These are phyloP conservation scores for Pollachius pollachius DNA, from an alignment of 2,113 vertebrate genomes.

Conservation along the genomic window DNA sequence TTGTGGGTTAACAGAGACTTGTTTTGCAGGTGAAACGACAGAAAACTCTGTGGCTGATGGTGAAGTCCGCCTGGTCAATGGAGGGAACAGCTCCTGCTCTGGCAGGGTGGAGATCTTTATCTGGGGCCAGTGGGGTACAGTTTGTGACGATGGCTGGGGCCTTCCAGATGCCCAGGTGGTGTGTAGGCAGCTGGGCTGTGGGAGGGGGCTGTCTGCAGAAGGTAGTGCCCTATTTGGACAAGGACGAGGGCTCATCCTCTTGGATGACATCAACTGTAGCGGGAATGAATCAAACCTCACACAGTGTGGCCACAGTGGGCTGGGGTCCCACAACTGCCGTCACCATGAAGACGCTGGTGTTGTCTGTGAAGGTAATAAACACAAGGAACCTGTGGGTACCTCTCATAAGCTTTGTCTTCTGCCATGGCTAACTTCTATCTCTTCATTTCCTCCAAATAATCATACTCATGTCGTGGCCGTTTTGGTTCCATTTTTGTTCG, in stretches of 20 bases:
- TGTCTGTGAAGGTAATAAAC: conserved; percentile 40
- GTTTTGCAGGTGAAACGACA: not conserved
- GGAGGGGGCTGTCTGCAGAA: conserved; percentile 31
- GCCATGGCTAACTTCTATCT: too few species aligned
- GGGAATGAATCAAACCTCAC: conserved; percentile 30
- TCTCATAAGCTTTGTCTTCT: not conserved
- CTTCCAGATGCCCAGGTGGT: conserved; percentile 47
- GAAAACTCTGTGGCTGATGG: conserved; percentile 13
- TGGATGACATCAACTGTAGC: conserved; percentile 32
- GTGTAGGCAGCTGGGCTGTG: conserved; percentile 60
- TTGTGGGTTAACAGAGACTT: too few species aligned
- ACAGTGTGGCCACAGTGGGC: conserved; percentile 30
- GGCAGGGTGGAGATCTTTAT: conserved; percentile 56
- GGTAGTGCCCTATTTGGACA: conserved; percentile 9
- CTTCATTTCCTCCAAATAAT: too few species aligned
- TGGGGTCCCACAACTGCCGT: conserved; percentile 43
- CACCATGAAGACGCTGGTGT: conserved; percentile 49
- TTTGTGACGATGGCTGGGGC: conserved; percentile 48
- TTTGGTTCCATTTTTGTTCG: too few species aligned
- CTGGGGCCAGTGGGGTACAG: conserved; percentile 50
- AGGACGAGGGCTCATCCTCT: conserved; percentile 49
- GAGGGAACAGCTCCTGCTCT: conserved; percentile 38
- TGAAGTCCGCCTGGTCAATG: conserved; percentile 35
- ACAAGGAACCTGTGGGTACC: not conserved
- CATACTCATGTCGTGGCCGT: too few species aligned